Percentiles rank a stretch among this genome's conserved stretches.
Evolutionary conservation across 2,888 invertebrate genomes (phyloP).

Genomic region (Rhagophthalmus giganteus): DNA sequence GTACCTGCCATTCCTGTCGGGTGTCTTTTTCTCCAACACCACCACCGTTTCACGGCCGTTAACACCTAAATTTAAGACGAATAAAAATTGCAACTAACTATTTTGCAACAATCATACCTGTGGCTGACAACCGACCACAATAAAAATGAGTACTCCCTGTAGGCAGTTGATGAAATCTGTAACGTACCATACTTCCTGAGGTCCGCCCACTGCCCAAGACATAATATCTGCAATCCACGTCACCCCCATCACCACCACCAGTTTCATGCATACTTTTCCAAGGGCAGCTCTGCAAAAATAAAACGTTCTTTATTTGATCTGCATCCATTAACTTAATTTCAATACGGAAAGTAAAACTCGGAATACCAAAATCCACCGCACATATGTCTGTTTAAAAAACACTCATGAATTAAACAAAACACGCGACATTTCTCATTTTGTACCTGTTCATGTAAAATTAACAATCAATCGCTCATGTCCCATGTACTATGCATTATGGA

Average conservation of each 20-base stretch:
- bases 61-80: conserved; percentile 61
- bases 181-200: conserved; percentile 78
- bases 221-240: conserved; percentile 81
- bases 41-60: conserved; percentile 68
- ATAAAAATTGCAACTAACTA: too few species aligned
- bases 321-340: too few species aligned
- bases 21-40: conserved; percentile 53
- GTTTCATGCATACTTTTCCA: conserved; percentile 82
- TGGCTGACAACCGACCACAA: conserved; percentile 86
- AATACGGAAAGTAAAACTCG: too few species aligned
- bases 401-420: too few species aligned
- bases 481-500: background rate
- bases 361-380: too few species aligned
- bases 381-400: too few species aligned
- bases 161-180: conserved; percentile 84
- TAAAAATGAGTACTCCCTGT: conserved; percentile 86
- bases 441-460: background rate
- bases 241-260: conserved; percentile 81
- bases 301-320: too few species aligned
- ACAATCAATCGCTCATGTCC: too few species aligned
- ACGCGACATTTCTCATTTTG: background rate
- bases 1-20: conserved; percentile 62
- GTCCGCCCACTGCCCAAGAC: conserved; percentile 82
- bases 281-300: conserved; percentile 69
- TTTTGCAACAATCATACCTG: too few species aligned